A percentile compares a stretch with the other conserved stretches of the same genome.
phyloP scores from a whole-genome alignment of 2,113 vertebrate species.

The Steatornis caripensis region DNA sequence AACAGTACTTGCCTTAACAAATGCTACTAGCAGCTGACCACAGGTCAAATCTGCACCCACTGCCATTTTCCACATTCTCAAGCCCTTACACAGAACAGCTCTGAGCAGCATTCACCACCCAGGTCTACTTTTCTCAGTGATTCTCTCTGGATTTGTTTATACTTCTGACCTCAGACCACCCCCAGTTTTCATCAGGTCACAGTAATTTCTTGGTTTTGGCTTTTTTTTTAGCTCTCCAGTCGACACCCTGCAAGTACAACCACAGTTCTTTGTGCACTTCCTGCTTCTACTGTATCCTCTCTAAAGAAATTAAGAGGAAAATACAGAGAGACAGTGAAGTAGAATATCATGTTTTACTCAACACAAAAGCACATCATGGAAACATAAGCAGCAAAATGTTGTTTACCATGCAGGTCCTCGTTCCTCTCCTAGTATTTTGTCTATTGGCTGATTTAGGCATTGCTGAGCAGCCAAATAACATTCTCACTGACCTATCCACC shows the following conservation, averaged over 20 bases:
- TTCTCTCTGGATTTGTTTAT: background rate
- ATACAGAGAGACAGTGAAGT: background rate
- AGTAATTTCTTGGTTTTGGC: background rate
- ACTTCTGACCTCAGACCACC: background rate
- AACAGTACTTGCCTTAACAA: background rate
- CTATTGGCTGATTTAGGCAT: background rate
- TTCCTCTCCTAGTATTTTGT: background rate
- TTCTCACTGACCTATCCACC: background rate
- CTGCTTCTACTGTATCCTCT: background rate
- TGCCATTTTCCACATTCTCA: background rate
- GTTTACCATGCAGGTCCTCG: rapidly evolving
- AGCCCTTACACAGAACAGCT: background rate
- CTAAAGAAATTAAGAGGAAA: background rate
- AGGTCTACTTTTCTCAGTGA: background rate
- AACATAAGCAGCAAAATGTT: background rate
- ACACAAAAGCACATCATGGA: background rate
- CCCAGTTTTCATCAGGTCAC: background rate
- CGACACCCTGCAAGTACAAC: background rate
- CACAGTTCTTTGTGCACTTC: background rate
- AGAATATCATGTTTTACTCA: background rate
- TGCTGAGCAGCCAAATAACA: background rate
- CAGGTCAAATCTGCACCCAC: background rate
- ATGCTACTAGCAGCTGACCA: background rate
- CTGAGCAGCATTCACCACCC: background rate
- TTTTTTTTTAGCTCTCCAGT: background rate